These are phyloP conservation scores for Ommatoiulus sabulosus DNA, from an alignment of 2,888 invertebrate species.

Conservation along the genomic window DNA sequence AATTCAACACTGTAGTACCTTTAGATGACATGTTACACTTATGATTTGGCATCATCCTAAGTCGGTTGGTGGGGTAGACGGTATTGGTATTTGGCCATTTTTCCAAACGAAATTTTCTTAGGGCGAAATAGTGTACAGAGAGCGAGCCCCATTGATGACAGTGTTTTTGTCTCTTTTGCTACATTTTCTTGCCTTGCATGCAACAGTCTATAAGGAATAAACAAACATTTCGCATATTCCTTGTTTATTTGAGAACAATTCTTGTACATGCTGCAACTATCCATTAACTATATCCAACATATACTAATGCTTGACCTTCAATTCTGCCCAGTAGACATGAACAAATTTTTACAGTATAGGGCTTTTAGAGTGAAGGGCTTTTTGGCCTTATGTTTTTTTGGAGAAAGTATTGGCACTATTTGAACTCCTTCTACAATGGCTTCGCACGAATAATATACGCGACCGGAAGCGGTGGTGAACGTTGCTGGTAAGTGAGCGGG, in stretches of 20 bases:
- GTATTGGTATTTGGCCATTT: slow-evolving; percentile 5
- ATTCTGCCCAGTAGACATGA: too few species aligned
- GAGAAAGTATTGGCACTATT: not conserved
- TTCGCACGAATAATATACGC: slow-evolving; percentile 51
- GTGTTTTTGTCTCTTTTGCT: slow-evolving; percentile 40
- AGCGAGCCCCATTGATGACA: not conserved
- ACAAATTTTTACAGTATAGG: too few species aligned
- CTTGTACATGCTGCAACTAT: too few species aligned
- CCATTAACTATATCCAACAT: too few species aligned
- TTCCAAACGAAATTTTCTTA: slow-evolving; percentile 49
- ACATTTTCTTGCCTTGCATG: slow-evolving; percentile 9
- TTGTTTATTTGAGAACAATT: not conserved
- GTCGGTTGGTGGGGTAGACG: slow-evolving; percentile 23
- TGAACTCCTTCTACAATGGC: slow-evolving; percentile 47
- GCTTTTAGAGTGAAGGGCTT: slow-evolving; percentile 49
- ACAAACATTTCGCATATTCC: too few species aligned
- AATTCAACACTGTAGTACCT: not conserved
- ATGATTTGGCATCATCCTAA: slow-evolving; percentile 51
- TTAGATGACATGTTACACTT: slow-evolving; percentile 14
- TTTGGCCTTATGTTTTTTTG: slow-evolving; percentile 18
- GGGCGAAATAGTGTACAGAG: not conserved
- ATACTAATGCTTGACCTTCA: too few species aligned
- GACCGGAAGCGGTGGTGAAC: not conserved
- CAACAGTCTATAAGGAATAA: not conserved
- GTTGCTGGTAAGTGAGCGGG: slow-evolving; percentile 34